Percentiles rank a stretch among this genome's conserved stretches.
phyloP scores from a whole-genome alignment of 2,797 vertebrate species.

The Megalops cyprinoides region DNA sequence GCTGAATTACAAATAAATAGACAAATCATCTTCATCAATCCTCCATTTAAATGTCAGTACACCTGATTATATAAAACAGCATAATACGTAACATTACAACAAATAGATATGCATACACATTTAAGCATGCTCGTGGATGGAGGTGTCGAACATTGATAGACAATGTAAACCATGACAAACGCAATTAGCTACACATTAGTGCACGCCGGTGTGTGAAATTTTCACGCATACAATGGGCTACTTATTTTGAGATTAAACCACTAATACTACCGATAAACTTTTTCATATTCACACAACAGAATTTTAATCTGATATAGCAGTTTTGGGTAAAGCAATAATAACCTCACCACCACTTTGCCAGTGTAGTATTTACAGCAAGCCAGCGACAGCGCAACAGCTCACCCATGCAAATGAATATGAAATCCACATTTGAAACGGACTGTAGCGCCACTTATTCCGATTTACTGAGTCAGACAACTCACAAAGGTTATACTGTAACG shows the following conservation, averaged over 20 bases:
- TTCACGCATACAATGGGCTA: neutral
- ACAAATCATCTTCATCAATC: neutral
- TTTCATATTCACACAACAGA: neutral
- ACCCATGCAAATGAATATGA: slow-evolving; percentile 8
- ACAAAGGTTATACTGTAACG: neutral
- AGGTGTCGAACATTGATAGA: neutral
- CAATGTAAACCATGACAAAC: neutral
- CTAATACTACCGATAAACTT: neutral
- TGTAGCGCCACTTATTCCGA: neutral
- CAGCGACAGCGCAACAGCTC: neutral
- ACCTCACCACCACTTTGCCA: neutral
- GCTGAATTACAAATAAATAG: neutral
- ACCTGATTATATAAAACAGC: neutral
- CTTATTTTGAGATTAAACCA: neutral
- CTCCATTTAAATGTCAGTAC: neutral
- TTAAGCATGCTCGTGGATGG: neutral
- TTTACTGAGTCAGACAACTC: neutral
- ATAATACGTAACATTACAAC: neutral
- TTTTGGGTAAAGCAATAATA: neutral
- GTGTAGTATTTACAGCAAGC: neutral
- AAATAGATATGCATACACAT: neutral
- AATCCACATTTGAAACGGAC: neutral
- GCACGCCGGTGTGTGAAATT: neutral
- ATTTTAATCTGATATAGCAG: no score
- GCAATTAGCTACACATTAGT: neutral